A percentile compares a stretch with the other conserved stretches of the same genome.
Conservation (phyloP, 2,888 invertebrate genomes). For the Hirtodrosophila confusa region DNA sequence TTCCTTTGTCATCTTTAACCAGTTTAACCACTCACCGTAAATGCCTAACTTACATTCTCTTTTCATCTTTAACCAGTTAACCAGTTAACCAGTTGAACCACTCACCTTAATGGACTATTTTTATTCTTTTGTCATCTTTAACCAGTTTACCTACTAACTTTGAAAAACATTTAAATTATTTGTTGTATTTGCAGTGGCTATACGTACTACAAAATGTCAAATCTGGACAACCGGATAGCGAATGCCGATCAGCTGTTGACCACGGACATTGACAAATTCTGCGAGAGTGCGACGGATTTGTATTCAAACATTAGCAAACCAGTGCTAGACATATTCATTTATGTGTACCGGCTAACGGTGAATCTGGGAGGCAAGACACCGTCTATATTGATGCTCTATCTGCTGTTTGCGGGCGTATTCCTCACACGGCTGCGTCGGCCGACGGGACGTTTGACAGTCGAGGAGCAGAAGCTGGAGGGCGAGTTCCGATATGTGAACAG, state of each 20-base stretch:
- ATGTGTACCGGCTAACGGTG: conserved; percentile 94
- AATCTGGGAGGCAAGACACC: conserved; percentile 96
- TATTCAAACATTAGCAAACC: conserved; percentile 99
- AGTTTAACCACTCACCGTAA: too few relatives aligned
- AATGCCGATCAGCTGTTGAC: conserved; percentile 98
- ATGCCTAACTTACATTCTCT: too few relatives aligned
- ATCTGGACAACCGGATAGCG: conserved; percentile 96
- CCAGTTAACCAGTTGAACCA: too few relatives aligned
- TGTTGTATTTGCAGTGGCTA: conserved; percentile 88
- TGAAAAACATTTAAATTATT: too few relatives aligned
- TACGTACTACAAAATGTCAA: conserved; percentile 98
- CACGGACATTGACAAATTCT: conserved; percentile 98
- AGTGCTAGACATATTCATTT: conserved; percentile 96
- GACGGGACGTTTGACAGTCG: conserved; percentile 93
- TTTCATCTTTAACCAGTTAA: too few relatives aligned
- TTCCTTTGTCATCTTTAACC: too few relatives aligned
- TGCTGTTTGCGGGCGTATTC: conserved; percentile 93
- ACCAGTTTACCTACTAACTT: too few relatives aligned
- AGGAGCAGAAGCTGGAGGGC: conserved; percentile 98
- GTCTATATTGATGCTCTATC: conserved; percentile 93
- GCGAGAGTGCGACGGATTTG: conserved; percentile 96
- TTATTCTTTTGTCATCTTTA: too few relatives aligned
- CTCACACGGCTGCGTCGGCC: conserved; percentile 95
- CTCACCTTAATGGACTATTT: too few relatives aligned
- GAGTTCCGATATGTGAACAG: conserved; percentile 99